A percentile compares a stretch with the other conserved stretches of the same genome.
Evolutionary conservation across 1,140 invertebrate species (phyloP).

Genomic region (Formica exsecta): DNA sequence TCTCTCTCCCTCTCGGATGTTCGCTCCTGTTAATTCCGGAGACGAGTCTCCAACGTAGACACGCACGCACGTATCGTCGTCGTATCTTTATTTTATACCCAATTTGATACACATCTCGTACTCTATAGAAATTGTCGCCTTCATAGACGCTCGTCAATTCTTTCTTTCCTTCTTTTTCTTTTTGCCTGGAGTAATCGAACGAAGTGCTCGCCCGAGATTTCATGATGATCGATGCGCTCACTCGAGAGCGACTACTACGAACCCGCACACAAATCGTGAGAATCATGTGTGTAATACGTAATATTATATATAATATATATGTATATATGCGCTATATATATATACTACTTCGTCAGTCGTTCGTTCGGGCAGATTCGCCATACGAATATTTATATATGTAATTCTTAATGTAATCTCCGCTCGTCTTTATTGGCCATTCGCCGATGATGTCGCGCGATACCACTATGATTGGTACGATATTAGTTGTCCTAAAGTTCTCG

Average conservation of each 20-base stretch:
- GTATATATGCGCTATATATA: slow-evolving; percentile 40
- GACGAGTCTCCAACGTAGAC: slow-evolving; percentile 18
- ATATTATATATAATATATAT: slow-evolving; percentile 10
- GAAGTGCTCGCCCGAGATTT: slow-evolving; percentile 56
- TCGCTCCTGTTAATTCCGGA: slow-evolving; percentile 7
- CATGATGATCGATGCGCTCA: slow-evolving; percentile 38
- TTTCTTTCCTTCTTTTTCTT: slow-evolving; percentile 15
- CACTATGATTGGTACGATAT: slow-evolving; percentile 29
- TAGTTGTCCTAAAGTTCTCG: slow-evolving; percentile 52
- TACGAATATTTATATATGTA: slow-evolving; percentile 54
- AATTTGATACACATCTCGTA: slow-evolving; percentile 72
- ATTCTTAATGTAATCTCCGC: slow-evolving; percentile 41
- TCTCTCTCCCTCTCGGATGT: background rate
- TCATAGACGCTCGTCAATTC: slow-evolving; percentile 65
- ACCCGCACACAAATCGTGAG: slow-evolving; percentile 49
- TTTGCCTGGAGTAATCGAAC: slow-evolving; percentile 57
- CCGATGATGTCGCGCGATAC: slow-evolving; percentile 54
- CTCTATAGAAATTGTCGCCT: slow-evolving; percentile 61
- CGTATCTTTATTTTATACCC: slow-evolving; percentile 67
- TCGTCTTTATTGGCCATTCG: slow-evolving; percentile 50
- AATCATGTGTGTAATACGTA: slow-evolving; percentile 31
- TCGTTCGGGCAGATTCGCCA: slow-evolving; percentile 57
- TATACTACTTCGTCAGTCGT: slow-evolving; percentile 63
- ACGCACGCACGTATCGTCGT: slow-evolving; percentile 43
- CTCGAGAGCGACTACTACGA: slow-evolving; percentile 41